These are phyloP conservation scores for Asarcornis scutulata DNA, from an alignment of 2,113 vertebrate species.

Conservation along the genomic window DNA sequence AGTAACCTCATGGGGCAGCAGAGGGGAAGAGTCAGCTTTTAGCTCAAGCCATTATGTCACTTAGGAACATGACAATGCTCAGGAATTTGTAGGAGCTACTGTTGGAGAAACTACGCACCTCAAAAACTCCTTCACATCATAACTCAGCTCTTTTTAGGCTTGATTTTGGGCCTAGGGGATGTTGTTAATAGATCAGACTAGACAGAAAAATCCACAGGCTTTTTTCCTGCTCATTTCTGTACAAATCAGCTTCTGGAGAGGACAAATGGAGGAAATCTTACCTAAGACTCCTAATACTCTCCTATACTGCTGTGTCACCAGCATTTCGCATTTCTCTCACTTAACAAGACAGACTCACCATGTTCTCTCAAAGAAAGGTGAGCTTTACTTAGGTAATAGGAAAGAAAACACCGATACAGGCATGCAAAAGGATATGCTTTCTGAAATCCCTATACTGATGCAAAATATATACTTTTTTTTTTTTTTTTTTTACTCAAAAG, in stretches of 20 bases:
- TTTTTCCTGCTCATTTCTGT: neutral
- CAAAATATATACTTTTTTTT: no score
- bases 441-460: neutral
- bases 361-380: neutral
- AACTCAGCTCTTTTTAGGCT: neutral
- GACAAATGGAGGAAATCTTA: neutral
- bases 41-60: neutral
- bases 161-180: neutral
- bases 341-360: neutral
- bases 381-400: neutral
- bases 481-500: neutral
- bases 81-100: neutral
- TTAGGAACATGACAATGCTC: neutral
- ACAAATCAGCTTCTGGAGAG: neutral
- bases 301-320: neutral
- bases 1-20: neutral
- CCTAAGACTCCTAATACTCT: neutral
- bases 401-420: constrained; percentile 23
- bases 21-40: neutral
- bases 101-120: neutral
- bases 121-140: neutral
- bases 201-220: neutral
- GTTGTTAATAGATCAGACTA: neutral
- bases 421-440: neutral
- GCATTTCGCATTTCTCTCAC: neutral